phyloP scores from a whole-genome alignment of 2,797 vertebrate genomes.

The Coregonus suidteri region DNA sequence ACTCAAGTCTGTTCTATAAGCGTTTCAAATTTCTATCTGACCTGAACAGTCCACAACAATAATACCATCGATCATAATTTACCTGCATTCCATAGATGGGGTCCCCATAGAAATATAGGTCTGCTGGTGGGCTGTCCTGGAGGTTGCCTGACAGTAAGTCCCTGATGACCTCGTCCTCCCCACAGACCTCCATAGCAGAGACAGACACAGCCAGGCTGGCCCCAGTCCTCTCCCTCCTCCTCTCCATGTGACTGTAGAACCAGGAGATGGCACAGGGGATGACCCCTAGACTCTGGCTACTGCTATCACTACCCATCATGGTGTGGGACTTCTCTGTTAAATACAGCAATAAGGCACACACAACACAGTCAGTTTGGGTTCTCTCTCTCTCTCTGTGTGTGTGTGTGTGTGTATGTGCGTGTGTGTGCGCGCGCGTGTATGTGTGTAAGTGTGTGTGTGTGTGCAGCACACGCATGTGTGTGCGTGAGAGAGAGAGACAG shows the following conservation, averaged over 20 bases:
- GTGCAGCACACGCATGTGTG: too few relatives aligned
- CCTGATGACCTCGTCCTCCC: slow-evolving; percentile 90
- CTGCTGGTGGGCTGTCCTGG: slow-evolving; percentile 87
- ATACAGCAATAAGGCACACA: slow-evolving; percentile 10
- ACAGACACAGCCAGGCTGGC: slow-evolving; percentile 92
- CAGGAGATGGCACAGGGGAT: slow-evolving; percentile 97
- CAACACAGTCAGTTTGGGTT: not conserved
- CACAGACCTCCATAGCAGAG: slow-evolving; percentile 94
- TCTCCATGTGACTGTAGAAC: slow-evolving; percentile 94
- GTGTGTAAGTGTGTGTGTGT: too few relatives aligned
- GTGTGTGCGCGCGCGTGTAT: too few relatives aligned
- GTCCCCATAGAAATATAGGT: slow-evolving; percentile 90
- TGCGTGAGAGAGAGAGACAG: too few relatives aligned
- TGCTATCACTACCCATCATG: slow-evolving; percentile 93
- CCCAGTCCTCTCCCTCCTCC: slow-evolving; percentile 83
- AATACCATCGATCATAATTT: slow-evolving; percentile 17
- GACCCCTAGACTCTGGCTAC: slow-evolving; percentile 87
- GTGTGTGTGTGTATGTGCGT: too few relatives aligned
- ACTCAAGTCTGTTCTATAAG: not conserved
- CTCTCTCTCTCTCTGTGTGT: not conserved
- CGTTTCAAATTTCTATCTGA: not conserved
- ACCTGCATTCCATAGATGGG: slow-evolving; percentile 93
- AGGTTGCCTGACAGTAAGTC: slow-evolving; percentile 87
- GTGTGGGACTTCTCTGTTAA: slow-evolving; percentile 91
- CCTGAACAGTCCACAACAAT: not conserved